Base-by-base conservation (phyloP, 2,797 vertebrate genomes). In the Mus minutoides region DNA sequence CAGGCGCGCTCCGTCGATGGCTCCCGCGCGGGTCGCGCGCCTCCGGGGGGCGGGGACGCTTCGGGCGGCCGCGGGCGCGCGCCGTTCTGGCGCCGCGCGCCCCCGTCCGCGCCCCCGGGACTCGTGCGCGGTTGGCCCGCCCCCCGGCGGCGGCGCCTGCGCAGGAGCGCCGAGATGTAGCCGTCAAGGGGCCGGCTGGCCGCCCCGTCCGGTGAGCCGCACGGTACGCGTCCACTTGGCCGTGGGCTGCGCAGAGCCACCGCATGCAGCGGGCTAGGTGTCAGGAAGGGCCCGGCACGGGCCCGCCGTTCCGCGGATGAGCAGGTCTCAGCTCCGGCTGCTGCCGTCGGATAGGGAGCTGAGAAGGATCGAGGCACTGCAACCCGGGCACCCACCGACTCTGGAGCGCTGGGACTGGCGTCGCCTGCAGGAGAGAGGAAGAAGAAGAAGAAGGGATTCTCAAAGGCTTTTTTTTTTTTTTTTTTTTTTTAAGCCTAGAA, bases 331-430 rank as follows among this genome's bases (percentile, higher is more conserved):
- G 96, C n/a, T 62, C 46, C 99, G 98, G 83, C 98, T 97, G 97
- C 82, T 0, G 99, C 98, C 24, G 97, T 91, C 87, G 99, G 98
- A 96, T 99, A 99, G 6, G 99, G 99, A 64, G 99, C 99, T 0
- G 99, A 99, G 97, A 99, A 99, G 37, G 99, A 99, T 52, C 99
- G 99, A 0, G 99, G 99, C 16, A 99, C 98, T 0, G 97, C 97
- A 8, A 97, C 97, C 19, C 98, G 97, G 37, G 96, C 60, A 75
- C 97, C 96, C 83, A 96, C 92, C 1, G 96, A 97, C 99, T 99
- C 97, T 0, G 82, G 96, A 54, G 85, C 92, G 78, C 97, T 97
- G 94, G 97, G 97, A 64, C 97, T 96, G 94, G 97, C 96, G 19
- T 97, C 97, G 94, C 97, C 97, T 98, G 11, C 17, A 14, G 64